Base-by-base conservation (phyloP, 2,113 vertebrate genomes). In the Etheostoma cragini region DNA sequence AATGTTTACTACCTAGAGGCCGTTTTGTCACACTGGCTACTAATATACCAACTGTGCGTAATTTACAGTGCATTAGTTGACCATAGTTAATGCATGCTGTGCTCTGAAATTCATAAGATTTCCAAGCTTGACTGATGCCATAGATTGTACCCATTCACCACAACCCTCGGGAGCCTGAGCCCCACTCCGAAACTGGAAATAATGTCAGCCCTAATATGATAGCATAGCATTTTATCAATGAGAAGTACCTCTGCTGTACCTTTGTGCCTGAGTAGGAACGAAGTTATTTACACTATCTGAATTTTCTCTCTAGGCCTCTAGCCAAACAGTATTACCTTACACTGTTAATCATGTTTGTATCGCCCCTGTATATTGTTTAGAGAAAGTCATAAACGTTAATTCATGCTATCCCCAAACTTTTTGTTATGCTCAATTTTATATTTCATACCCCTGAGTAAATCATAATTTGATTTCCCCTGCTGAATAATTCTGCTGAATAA, bases 241-340 rank as follows among this genome's bases (percentile, higher is more conserved):
- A 52, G 38, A 62, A 66, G 53, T 22, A 26, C n/a, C 24, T 54
- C 26, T 52, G 2, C 13, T 72, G 14, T 60, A 24, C 53, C 38
- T 56, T 30, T 15, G n/a, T 45, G 45, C 16, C 52, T 60, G 46
- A 33, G 35, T 45, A 21, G 15, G 22, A 66, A 72, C 38, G 58
- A 49, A 82, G 5, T 52, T 53, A 65, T 66, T 63, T 62, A 73
- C 75, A 47, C n/a, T 47, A 21, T 62, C 14, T 47, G 33, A 53
- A 38, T 52, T 8, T 49, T 63, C 13, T 24, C 50, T 64, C 12
- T 16, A 52, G 50, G 64, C 49, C 24, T 73, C 4, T 8, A 16
- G 54, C 5, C 21, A 61, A 22, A 62, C 38, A 72, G 12, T 10
- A 54, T 72, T 50, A 67, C 38, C 47, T 15, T 60, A 38, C 33